Conservation (phyloP, 2,113 vertebrate species). For the Uropsilus gracilis region DNA sequence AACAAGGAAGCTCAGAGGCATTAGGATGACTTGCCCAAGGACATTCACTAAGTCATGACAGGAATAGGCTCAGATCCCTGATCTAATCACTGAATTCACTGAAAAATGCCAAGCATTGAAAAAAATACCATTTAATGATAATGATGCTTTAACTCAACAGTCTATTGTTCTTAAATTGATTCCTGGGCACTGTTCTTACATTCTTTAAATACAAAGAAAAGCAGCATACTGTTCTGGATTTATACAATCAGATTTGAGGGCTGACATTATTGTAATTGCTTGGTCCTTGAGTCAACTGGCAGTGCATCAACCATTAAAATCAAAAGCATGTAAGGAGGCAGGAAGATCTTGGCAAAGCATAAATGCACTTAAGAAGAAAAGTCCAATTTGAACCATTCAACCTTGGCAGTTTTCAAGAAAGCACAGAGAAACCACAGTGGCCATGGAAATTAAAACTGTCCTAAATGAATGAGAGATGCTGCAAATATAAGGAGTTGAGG, state of each 20-base stretch:
- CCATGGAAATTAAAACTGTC: conserved; percentile 69
- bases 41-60: not conserved
- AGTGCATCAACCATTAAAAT: conserved; percentile 56
- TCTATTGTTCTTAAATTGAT: conserved; percentile 64
- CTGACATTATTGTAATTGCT: conserved; percentile 52
- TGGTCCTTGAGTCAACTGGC: conserved; percentile 60
- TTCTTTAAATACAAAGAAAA: conserved; percentile 62
- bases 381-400: conserved; percentile 51
- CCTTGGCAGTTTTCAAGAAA: conserved; percentile 58
- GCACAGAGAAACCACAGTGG: conserved; percentile 27
- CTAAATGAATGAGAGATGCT: conserved; percentile 65
- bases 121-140: conserved; percentile 61
- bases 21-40: not conserved
- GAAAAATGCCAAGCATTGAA: conserved; percentile 45
- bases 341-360: conserved; percentile 36
- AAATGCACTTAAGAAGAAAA: conserved; percentile 62
- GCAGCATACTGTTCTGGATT: conserved; percentile 31
- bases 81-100: conserved; percentile 12
- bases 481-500: conserved; percentile 34
- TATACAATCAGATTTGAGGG: conserved; percentile 55
- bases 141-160: conserved; percentile 55
- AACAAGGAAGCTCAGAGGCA: not conserved
- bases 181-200: conserved; percentile 43
- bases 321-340: conserved; percentile 42
- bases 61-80: not conserved